Percentiles rank a stretch among this genome's conserved stretches.
Conservation (phyloP, 2,113 vertebrate species). For the Micronisus gabar region DNA sequence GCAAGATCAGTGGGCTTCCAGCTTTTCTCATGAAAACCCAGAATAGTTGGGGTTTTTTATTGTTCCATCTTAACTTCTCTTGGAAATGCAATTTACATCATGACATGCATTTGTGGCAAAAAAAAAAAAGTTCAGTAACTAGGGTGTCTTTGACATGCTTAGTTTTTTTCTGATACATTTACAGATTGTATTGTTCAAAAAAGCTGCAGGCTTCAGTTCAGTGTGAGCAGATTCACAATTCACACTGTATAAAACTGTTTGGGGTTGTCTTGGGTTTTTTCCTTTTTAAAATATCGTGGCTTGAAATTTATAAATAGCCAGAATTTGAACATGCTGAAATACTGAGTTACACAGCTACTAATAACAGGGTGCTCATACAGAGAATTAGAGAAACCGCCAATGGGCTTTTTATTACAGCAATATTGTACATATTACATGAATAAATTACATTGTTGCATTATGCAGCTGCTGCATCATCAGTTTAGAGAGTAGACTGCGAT, state of each 20-base stretch:
- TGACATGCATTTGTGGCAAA: not conserved
- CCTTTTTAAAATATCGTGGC: not conserved
- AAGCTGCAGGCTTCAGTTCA: not conserved
- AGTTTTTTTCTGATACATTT: not conserved
- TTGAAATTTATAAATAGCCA: constrained; percentile 23
- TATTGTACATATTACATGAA: constrained; percentile 54
- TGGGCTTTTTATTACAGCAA: constrained; percentile 54
- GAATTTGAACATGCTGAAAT: constrained; percentile 43
- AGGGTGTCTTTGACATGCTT: not conserved
- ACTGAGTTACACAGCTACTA: constrained; percentile 43
- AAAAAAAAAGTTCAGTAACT: not conserved
- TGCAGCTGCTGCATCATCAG: constrained; percentile 60
- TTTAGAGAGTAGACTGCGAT: constrained; percentile 39
- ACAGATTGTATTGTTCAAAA: not conserved
- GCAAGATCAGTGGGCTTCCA: not conserved
- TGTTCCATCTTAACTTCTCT: not conserved
- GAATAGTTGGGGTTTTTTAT: not conserved
- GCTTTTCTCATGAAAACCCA: not conserved
- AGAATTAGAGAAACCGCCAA: constrained; percentile 60
- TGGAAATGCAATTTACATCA: not conserved
- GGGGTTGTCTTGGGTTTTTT: not conserved
- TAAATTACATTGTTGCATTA: constrained; percentile 61
- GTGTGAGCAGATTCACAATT: not conserved
- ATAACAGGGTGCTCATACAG: constrained; percentile 35
- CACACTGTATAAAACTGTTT: not conserved